Evolutionary conservation across 2,888 invertebrate genomes (phyloP), one percentile per base, ranked within the genome.

Genomic region (Rotaria magnacalcarata): DNA sequence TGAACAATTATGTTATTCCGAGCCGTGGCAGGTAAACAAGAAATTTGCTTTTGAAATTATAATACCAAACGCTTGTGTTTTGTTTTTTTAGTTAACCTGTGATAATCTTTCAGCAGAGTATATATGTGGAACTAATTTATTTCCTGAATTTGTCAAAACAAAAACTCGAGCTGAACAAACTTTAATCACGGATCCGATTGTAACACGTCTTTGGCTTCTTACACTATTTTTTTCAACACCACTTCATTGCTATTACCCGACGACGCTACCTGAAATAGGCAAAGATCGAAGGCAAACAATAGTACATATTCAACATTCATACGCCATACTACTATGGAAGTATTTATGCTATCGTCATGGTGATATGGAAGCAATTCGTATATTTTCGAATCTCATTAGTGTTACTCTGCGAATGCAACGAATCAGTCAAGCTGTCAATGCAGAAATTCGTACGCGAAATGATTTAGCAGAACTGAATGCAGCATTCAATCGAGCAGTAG

Each of bases 201-300:
- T 67, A 11, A 67, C 67, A 34, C 67, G 67, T 67, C 34, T 67
- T 67, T 67, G 67, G 67, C 67, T 67, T 67, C 67, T 67, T 14
- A 19, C 34, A 34, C 16, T 67, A 34, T 67, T 67, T 34, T 67
- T 67, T 67, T 67, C 67, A 16, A 67, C 19, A 19, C 67, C 67
- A 67, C 67, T 67, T 67, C 67, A 41, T 67, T 67, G 67, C 24
- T 67, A 19, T 67, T 34, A 16, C 4, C 6, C 34, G 5, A 2
- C 0, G 0, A 16, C 67, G 16, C 24, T 67, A 34, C 67, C 67
- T 1, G 67, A 67, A 19, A 41, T 67, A 67, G 14, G 14, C 19
- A 0, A 4, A 6, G 4, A 67, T 67, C 67, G 34, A 67, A 3
- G 67, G 24, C 1, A 14, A 14, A 19, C 16, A n/a, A 16, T 67